Evolutionary conservation across 2,113 vertebrate genomes (phyloP), one percentile per base, ranked within the genome.

Genomic region (Puntigrus tetrazona): DNA sequence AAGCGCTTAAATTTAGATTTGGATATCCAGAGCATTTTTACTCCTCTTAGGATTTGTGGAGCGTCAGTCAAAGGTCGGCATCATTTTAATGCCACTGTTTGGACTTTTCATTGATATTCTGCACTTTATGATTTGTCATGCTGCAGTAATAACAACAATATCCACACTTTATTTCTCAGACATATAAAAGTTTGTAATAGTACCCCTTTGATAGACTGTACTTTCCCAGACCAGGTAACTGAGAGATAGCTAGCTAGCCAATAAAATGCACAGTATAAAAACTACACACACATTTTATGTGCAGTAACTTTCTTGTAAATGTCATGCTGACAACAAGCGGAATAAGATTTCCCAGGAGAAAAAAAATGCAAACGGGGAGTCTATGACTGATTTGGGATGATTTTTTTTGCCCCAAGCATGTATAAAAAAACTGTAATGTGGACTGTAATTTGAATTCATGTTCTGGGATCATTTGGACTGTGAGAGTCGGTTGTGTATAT

Each of bases 211-310:
- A 3, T 27, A 29, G 3, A 75, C 16, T 29, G 38, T 13, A 25
- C 14, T 47, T 27, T 63, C 16, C 5, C 78, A 80, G 36, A 45
- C 36, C 57, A 63, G 57, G 22, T n/a, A 79, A 38, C 8, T 63
- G 31, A 29, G 11, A 73, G 38, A 45, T 73, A 2, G 43, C 25
- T 31, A 4, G 43, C 29, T 29, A 20, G 22, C 59, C 34, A 47
- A 80, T 65, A 67, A 67, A 80, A 80, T 65, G 9, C 16, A 45
- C 38, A n/a, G 78, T 45, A 80, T 47, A 65, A 80, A 22, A 43
- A 43, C 5, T 67, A 18, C 47, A 80, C 11, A 47, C 59, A 67
- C 38, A 13, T 47, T 80, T 47, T 34, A 67, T 80, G 18, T 47
- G 78, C 78, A 80, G 34, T 67, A 34, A 47, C 5, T 1, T 67